Percentiles rank a stretch among this genome's conserved stretches.
phyloP scores from a whole-genome alignment of 2,888 invertebrate genomes.

The Acleris cristana region DNA sequence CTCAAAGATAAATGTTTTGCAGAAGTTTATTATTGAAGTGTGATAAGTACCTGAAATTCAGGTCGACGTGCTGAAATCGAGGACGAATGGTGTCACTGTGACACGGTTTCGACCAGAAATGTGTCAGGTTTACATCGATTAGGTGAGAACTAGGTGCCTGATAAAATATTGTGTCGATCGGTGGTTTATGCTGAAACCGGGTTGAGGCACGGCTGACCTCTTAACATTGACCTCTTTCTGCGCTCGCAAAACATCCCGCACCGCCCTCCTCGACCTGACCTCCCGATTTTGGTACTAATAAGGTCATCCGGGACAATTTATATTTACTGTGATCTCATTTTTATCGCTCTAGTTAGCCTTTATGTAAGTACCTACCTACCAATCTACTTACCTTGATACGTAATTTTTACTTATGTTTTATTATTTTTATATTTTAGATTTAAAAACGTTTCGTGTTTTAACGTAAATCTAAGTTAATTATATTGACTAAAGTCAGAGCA shows the following conservation, averaged over 20 bases:
- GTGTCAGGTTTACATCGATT: slow-evolving; percentile 15
- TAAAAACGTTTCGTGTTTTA: no score
- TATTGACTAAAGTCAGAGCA: no score
- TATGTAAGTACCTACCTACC: no score
- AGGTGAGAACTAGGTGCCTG: slow-evolving; percentile 14
- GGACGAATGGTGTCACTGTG: slow-evolving; percentile 59
- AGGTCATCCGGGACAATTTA: no score
- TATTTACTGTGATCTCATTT: no score
- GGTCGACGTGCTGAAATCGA: slow-evolving; percentile 63
- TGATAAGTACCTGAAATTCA: slow-evolving; percentile 53
- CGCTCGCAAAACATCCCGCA: slow-evolving; percentile 16
- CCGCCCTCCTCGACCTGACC: slow-evolving; percentile 9
- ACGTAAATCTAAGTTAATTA: no score
- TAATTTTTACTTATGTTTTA: no score
- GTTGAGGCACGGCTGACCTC: slow-evolving; percentile 26
- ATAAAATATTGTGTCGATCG: slow-evolving; percentile 29
- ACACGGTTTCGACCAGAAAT: slow-evolving; percentile 42
- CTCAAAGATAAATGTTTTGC: slow-evolving; percentile 7
- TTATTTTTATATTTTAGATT: no score
- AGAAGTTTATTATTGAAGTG: slow-evolving; percentile 7
- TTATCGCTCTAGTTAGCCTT: no score
- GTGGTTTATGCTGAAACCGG: slow-evolving; percentile 7
- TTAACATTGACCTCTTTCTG: slow-evolving; percentile 34
- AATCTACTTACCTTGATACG: no score
- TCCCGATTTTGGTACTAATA: neutral